Evolutionary conservation across 92 coral and sea anemone species (phyloP).

Genomic region (Palythoa heliodiscus): DNA sequence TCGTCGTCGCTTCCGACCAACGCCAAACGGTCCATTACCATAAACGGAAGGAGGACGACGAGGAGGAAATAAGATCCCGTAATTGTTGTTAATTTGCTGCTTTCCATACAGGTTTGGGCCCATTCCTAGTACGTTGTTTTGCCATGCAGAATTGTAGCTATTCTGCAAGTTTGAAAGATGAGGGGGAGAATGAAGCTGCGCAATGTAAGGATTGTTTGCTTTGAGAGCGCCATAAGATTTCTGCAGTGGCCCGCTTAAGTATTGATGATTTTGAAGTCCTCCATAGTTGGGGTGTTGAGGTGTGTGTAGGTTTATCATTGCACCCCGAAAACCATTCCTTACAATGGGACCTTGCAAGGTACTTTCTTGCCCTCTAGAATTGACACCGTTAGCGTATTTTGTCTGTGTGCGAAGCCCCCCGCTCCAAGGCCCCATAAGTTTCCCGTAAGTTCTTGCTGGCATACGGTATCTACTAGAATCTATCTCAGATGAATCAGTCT

Average conservation of each 20-base stretch:
- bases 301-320: slow-evolving; percentile 33
- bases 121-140: not conserved
- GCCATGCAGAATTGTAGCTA: slow-evolving; percentile 22
- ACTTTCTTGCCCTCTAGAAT: not conserved
- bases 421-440: slow-evolving; percentile 2
- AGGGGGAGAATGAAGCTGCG: slow-evolving; percentile 28
- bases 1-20: slow-evolving; percentile 22
- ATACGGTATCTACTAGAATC: not conserved
- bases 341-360: not conserved
- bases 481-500: not conserved
- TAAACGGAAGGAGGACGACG: slow-evolving; percentile 22
- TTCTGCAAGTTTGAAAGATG: not conserved
- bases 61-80: slow-evolving; percentile 1
- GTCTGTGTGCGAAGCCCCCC: not conserved
- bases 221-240: not conserved
- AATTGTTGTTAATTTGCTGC: slow-evolving; percentile 1
- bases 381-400: not conserved
- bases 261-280: slow-evolving; percentile 18
- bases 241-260: not conserved
- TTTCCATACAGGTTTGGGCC: not conserved
- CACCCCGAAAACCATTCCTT: slow-evolving; percentile 36
- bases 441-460: slow-evolving; percentile 2
- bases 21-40: slow-evolving; percentile 15
- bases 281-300: slow-evolving; percentile 1
- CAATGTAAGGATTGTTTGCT: slow-evolving; percentile 30